These are phyloP conservation scores for Rhabditoides inermis DNA, from an alignment of 2,888 invertebrate genomes.

Conservation along the genomic window DNA sequence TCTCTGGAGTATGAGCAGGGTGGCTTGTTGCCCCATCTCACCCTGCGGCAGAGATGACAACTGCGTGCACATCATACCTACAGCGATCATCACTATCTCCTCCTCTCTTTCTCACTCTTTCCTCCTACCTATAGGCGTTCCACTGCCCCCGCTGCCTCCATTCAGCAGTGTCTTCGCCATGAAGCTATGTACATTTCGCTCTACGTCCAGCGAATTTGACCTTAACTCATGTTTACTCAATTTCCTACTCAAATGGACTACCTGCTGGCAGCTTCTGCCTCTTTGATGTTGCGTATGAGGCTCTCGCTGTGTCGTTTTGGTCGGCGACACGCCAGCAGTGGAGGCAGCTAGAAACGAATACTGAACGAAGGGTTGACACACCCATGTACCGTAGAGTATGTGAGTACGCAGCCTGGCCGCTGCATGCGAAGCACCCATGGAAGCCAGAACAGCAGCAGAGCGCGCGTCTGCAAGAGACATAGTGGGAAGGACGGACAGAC, in stretches of 20 bases:
- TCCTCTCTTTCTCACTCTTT: background rate
- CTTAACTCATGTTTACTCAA: conserved; percentile 7
- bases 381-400: conserved; percentile 42
- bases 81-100: background rate
- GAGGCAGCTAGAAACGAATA: too few relatives aligned
- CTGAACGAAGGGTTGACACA: too few relatives aligned
- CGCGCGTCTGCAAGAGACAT: conserved; percentile 32
- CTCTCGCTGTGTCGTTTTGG: conserved; percentile 48
- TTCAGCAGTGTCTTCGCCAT: too few relatives aligned
- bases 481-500: background rate
- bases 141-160: too few relatives aligned
- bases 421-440: conserved; percentile 51
- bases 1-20: conserved; percentile 41
- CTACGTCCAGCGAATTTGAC: conserved; percentile 40
- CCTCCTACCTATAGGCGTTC: too few relatives aligned
- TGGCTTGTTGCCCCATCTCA: conserved; percentile 44
- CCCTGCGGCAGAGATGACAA: conserved; percentile 10
- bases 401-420: conserved; percentile 42
- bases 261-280: conserved; percentile 33
- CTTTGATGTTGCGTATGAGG: conserved; percentile 47
- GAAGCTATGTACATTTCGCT: conserved; percentile 34
- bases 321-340: conserved; percentile 39
- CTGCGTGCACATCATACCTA: background rate
- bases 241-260: background rate
- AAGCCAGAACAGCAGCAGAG: conserved; percentile 49